Base-by-base conservation (phyloP, 2,888 invertebrate genomes). In the Agrotis ipsilon region DNA sequence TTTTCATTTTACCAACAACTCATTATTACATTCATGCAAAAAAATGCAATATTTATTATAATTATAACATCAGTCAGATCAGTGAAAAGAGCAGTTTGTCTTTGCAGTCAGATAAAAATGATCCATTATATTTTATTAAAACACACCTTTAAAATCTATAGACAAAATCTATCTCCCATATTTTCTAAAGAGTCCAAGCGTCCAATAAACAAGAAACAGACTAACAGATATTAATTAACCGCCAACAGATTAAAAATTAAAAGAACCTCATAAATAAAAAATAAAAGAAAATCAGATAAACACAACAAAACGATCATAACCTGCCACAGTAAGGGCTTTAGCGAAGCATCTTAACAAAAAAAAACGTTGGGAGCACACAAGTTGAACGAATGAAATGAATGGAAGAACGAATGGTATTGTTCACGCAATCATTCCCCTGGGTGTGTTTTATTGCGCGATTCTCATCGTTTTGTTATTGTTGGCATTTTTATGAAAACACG, bases 401-500 rank as follows among this genome's bases (percentile, higher is more conserved):
- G 83, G 76, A 82, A 80, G 81, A 86, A 81, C 80, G 81, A 88
- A 88, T 87, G 83, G 81, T 82, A 84, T 84, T 83, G 86, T 86
- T 86, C 87, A 87, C 87, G 84, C 85, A 86, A 87, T 84, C 83
- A 86, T 86, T 85, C 86, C 73, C 78, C 66, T 67, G 85, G 82
- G 84, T 84, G 82, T 84, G 80, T 87, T 88, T 87, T 88, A 87
- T 85, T 82, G 82, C 76, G 72, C 76, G 51, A 75, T 83, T 78
- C 78, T 75, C 74, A 78, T 60, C 70, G 72, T 76, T 79, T 79
- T 81, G 67, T 80, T 82, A 75, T 83, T 74, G 73, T 78, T 75
- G 71, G 78, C 68, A 81, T 74, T 75, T 80, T 83, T 82, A 72
- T 81, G 57, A 69, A 73, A 77, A 75, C 73, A 69, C 54, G 59